Percentiles rank a stretch among this genome's conserved stretches.
These are phyloP conservation scores for Ispidina lecontei DNA, from an alignment of 2,797 vertebrate genomes.

Conservation along the genomic window DNA sequence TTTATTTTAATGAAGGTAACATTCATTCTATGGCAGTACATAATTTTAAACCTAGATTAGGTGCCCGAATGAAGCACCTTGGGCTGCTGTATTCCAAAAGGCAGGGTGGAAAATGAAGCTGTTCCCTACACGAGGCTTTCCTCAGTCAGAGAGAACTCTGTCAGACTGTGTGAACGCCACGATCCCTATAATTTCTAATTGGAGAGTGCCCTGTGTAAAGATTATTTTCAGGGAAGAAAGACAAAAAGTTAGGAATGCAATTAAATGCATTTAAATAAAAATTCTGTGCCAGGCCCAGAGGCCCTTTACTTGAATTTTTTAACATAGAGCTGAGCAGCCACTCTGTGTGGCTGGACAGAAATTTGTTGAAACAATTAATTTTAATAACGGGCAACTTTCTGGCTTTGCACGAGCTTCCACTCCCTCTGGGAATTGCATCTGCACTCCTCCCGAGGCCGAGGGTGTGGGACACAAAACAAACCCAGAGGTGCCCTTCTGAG, in stretches of 20 bases:
- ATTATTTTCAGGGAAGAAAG: neutral
- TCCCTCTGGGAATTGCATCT: neutral
- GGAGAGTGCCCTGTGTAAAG: neutral
- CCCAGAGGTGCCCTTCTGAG: accelerated
- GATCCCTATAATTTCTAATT: neutral
- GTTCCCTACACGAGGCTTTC: neutral
- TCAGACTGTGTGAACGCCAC: neutral
- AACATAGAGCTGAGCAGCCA: neutral
- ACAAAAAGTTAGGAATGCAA: neutral
- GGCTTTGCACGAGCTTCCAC: neutral
- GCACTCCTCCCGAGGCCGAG: accelerated
- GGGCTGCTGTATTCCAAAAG: neutral
- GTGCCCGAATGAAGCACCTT: neutral
- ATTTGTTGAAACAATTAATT: neutral
- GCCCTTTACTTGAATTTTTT: neutral
- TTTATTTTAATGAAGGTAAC: neutral
- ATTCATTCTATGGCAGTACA: accelerated
- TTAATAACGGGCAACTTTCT: neutral
- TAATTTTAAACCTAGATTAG: neutral
- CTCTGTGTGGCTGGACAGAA: neutral
- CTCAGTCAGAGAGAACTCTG: neutral
- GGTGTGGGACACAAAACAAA: too few species aligned
- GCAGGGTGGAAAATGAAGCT: neutral
- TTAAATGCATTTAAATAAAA: slow-evolving; percentile 12
- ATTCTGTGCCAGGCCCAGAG: neutral